Base-by-base conservation (phyloP, 2,888 invertebrate genomes). In the Chaitophorus viminalis region DNA sequence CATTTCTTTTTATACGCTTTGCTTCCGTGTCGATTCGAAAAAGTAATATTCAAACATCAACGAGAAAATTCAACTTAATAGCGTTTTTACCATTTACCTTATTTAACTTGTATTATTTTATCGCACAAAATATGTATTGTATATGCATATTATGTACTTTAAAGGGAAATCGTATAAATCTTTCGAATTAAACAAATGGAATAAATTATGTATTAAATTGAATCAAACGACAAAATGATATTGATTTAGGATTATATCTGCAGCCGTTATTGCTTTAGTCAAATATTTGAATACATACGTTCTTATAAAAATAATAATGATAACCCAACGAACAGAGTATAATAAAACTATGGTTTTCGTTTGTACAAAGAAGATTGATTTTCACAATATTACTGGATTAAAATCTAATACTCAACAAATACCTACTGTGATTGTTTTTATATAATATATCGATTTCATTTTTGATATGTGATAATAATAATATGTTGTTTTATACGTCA, bases 31-130 rank as follows among this genome's bases (percentile, higher is more conserved):
- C 75, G n/a, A 39, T 54, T 74, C 54, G 2, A 54, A 68, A 81
- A 29, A 29, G 46, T 46, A 46, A 81, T 46, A 81, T 70, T 81
- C 65, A 46, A 68, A 81, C 46, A 46, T 18, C 36, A 70, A 29
- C 4, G 21, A 68, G n/a, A 2, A 11, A 68, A 31, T 70, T 68
- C 31, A 81, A 39, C n/a, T 46, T 39, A n/a, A 68, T 68, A 68
- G 6, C n/a, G 68, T 68, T 68, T 29, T 68, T 68, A n/a, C 29
- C 29, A 8, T 68, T 29, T 14, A 11, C 68, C 68, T n/a, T n/a
- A 29, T 68, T 68, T 68, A n/a, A n/a, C 68, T 68, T 25, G n/a
- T 68, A 68, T 65, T 8, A n/a, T 68, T 68, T 68, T 68, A n/a
- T 68, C 29, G n/a, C 9, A n/a, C 1, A 8, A n/a, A 46, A 68